Base-by-base conservation (phyloP, 2,888 invertebrate species). In the Epicampocera succincta region DNA sequence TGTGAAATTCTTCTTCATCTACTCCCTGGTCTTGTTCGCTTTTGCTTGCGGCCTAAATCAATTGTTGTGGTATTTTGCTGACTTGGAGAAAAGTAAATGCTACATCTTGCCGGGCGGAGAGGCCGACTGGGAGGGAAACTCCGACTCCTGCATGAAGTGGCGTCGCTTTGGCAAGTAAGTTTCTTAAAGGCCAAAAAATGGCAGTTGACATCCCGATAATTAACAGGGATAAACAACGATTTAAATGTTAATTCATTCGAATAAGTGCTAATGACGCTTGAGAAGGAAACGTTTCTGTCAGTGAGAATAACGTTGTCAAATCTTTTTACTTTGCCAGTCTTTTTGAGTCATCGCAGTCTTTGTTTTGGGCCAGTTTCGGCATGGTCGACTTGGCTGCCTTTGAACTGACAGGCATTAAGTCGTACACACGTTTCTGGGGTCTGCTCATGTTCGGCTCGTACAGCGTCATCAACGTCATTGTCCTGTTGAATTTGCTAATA, bases 311-410 rank as follows among this genome's bases (percentile, higher is more conserved):
- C 33, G 3, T 33, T 33, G 8, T 33, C 8, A n/a, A 40, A 11
- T 50, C 11, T 50, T 11, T 46, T 69, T 38, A 25, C 50, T 21
- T 40, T 56, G 0, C 8, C 91, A 98, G 97, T 89, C 93, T 98
- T 25, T 98, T 98, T 90, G 98, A 98, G 92, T 96, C 98, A 1
- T 95, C 97, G 0, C 98, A 98, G 90, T 98, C 98, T 4, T 92
- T 98, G 6, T 98, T 98, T 92, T 98, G 98, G 98, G 97, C 98
- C 33, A 96, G 97, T 85, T 98, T 98, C 89, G 98, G 98, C 25
- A 94, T 98, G 92, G 94, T 98, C 38, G 97, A 97, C 15, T 92
- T 98, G 84, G 95, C 95, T 83, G 96, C 95, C 90, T 98, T 98
- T 88, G 97, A 98, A 91, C 91, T 98, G 85, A 93, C 95, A 0